A percentile compares a stretch with the other conserved stretches of the same genome.
These are phyloP conservation scores for Podarcis muralis DNA, from an alignment of 2,113 vertebrate species.

Conservation along the genomic window DNA sequence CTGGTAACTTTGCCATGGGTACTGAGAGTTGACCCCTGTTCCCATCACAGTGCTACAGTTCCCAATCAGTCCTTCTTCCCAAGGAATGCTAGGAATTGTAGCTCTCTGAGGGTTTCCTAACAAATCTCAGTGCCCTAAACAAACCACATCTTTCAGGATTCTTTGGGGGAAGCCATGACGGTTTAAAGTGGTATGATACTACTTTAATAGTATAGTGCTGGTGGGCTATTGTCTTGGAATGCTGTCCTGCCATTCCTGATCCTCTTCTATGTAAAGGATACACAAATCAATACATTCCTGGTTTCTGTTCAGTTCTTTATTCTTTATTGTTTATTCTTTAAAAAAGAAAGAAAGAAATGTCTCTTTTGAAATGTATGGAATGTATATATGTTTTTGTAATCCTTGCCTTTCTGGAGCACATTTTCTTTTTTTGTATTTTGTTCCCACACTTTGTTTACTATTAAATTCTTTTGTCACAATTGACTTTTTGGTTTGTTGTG, in stretches of 20 bases:
- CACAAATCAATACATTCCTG: constrained; percentile 8
- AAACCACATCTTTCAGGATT: too few relatives aligned
- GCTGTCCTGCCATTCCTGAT: not conserved
- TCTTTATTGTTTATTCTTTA: not conserved
- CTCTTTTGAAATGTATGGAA: constrained; percentile 48
- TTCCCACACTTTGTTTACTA: constrained; percentile 52
- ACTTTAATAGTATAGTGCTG: not conserved
- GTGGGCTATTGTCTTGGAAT: not conserved
- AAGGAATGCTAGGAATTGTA: too few relatives aligned
- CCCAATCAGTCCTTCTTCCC: not conserved
- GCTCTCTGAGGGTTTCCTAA: too few relatives aligned
- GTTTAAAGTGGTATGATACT: too few relatives aligned
- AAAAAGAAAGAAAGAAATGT: too few relatives aligned
- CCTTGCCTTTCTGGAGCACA: constrained; percentile 31
- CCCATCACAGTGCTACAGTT: not conserved
- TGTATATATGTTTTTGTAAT: constrained; percentile 63
- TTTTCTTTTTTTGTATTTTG: constrained; percentile 65
- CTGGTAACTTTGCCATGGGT: too few relatives aligned
- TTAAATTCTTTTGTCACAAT: constrained; percentile 58
- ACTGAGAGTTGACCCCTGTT: too few relatives aligned
- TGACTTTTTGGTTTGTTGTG: not conserved
- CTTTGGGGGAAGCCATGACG: too few relatives aligned
- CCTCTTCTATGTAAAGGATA: constrained; percentile 24
- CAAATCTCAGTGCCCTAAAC: too few relatives aligned
- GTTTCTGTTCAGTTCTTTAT: constrained; percentile 31